Evolutionary conservation across 1,140 invertebrate species (phyloP).

Genomic region (Phymorhynchus buccinoides): DNA sequence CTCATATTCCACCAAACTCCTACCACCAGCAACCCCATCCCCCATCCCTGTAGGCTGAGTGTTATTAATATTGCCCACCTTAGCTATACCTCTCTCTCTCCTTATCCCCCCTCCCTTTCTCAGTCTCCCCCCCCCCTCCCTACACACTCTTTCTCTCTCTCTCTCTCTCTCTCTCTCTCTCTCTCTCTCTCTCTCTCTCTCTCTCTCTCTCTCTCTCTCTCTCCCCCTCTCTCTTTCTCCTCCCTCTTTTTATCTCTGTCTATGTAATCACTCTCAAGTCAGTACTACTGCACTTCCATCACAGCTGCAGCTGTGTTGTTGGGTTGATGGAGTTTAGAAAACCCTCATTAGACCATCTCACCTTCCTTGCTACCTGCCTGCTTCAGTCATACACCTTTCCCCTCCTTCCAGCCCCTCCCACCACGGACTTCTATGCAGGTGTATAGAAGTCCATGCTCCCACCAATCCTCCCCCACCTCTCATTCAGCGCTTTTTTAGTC

Average conservation of each 20-base stretch:
- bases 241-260: background rate
- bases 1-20: background rate
- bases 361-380: too few species aligned
- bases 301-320: background rate
- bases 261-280: too few species aligned
- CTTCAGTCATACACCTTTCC: too few species aligned
- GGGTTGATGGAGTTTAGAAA: too few species aligned
- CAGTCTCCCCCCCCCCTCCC: background rate
- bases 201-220: background rate
- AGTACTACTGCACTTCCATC: background rate
- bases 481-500: too few species aligned
- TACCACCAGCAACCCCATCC: too few species aligned
- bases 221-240: background rate
- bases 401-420: too few species aligned
- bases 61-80: background rate
- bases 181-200: constrained; percentile 23
- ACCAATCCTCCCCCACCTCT: too few species aligned
- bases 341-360: too few species aligned
- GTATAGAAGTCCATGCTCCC: too few species aligned
- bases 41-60: background rate
- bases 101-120: background rate
- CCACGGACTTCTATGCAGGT: too few species aligned
- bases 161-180: constrained; percentile 11
- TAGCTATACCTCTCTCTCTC: background rate
- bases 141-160: background rate